Conservation (phyloP, 2,113 vertebrate genomes). For the Elephas maximus region DNA sequence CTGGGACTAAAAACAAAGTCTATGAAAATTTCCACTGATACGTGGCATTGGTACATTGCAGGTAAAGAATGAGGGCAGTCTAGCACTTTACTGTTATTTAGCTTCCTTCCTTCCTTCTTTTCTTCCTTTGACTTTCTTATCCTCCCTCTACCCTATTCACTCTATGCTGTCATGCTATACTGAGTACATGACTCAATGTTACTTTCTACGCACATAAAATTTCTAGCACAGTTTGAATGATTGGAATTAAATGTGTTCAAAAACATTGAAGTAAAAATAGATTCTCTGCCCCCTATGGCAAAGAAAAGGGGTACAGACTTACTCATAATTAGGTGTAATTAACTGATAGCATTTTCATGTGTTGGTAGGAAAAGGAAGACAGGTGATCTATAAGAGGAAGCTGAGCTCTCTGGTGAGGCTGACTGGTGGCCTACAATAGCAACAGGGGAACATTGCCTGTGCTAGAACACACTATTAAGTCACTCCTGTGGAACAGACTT, state of each 20-base stretch:
- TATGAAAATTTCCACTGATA: neutral
- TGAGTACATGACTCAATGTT: neutral
- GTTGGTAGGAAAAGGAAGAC: neutral
- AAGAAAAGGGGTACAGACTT: neutral
- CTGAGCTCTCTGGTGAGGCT: neutral
- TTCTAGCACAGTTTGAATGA: neutral
- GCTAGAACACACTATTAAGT: neutral
- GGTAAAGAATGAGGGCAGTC: neutral
- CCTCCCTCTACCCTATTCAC: neutral
- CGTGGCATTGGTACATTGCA: neutral
- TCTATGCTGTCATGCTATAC: neutral
- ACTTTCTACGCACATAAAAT: neutral
- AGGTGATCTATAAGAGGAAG: neutral
- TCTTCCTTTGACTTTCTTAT: neutral
- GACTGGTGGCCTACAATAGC: rapidly evolving
- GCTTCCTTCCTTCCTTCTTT: neutral
- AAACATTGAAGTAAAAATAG: neutral
- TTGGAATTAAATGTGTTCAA: neutral
- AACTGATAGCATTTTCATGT: neutral
- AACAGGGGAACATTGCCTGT: no score
- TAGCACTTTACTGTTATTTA: neutral
- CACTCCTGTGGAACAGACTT: neutral
- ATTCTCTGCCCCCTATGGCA: neutral
- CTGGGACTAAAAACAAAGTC: neutral
- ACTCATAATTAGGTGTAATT: neutral